Base-by-base conservation (phyloP, 2,113 vertebrate species). In the Cheirogaleus medius region DNA sequence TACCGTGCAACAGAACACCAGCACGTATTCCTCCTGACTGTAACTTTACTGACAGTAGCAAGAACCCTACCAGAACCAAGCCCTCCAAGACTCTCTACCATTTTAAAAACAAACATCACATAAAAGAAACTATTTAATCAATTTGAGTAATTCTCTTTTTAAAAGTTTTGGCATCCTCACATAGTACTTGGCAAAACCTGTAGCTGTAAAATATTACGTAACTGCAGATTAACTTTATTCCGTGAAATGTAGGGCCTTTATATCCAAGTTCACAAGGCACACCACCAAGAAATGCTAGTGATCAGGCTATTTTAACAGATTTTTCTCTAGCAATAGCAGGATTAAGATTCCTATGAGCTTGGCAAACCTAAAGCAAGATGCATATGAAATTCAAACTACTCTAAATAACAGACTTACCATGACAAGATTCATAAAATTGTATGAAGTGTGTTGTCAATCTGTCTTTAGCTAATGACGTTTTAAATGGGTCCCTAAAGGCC, bases 401-500 rank as follows among this genome's bases (percentile, higher is more conserved):
- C n/a, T 54, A 74, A 58, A 91, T 63, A 95, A 63, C 63, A 60
- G 77, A 37, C 27, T 93, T 82, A 64, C 52, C 63, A 81, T 12
- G 86, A 68, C 68, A 91, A 92, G 84, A 87, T 42, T 88, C 60
- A 73, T 66, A 83, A 91, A 71, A 82, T 25, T 47, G 27, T 64
- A 66, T 47, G 86, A 63, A 69, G 80, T 20, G 21, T 49, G 0
- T 20, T 92, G 71, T 94, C 81, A 89, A 47, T 81, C 90, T 86
- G 86, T 94, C 97, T 90, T 88, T 74, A 82, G 77, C 77, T 73
- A 85, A 71, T 81, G 39, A 47, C 12, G 89, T 94, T 92, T 80
- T 47, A 82, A 95, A 87, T 95, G 76, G 58, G 78, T 95, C 95
- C 85, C 96, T 76, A 74, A 85, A 97, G 94, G n/a, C n/a, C n/a